Evolutionary conservation across 2,797 vertebrate genomes (phyloP).

Genomic region (Fringilla coelebs): DNA sequence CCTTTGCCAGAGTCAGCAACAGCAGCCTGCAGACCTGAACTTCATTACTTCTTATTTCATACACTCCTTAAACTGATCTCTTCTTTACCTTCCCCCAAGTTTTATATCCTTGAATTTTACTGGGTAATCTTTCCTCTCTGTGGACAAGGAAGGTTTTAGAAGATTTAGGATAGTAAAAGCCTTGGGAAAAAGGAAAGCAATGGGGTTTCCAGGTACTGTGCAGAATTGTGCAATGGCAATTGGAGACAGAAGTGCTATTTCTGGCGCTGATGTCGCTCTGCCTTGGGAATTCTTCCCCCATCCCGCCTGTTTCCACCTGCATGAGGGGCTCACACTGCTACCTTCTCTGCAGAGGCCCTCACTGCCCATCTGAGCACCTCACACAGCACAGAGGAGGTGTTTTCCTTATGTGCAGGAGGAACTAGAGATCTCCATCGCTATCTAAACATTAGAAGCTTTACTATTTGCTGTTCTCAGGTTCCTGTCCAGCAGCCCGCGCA

Average conservation of each 20-base stretch:
- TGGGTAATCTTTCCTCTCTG: not conserved
- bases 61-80: not conserved
- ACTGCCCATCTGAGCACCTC: not conserved
- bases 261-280: not conserved
- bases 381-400: not conserved
- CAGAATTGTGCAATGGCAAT: not conserved
- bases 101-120: not conserved
- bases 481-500: not conserved
- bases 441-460: not conserved
- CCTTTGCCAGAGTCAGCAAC: not conserved
- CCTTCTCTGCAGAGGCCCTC: not conserved
- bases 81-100: not conserved
- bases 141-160: not conserved
- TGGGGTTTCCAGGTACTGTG: not conserved
- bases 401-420: fast-evolving
- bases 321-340: not conserved
- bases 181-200: not conserved
- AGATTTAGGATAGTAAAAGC: not conserved
- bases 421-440: not conserved
- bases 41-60: not conserved
- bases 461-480: not conserved
- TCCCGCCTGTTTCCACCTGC: not conserved
- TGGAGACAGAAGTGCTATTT: not conserved
- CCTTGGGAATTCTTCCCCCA: not conserved
- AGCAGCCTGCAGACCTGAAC: not conserved